Percentiles rank a stretch among this genome's conserved stretches.
Conservation (phyloP, 2,888 invertebrate genomes). For the Ecdyonurus torrentis region DNA sequence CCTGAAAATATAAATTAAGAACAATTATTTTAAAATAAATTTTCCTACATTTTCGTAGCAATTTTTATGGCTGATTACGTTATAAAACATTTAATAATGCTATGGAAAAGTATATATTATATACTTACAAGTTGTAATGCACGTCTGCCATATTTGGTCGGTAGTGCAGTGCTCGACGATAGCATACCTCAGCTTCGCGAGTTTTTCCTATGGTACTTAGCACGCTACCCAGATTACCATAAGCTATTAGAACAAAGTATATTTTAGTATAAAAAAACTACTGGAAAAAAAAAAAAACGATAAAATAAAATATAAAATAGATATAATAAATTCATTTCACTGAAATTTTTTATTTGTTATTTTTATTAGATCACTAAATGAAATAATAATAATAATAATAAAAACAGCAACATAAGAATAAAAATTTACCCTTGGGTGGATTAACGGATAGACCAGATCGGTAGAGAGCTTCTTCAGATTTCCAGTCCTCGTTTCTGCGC, state of each 20-base stretch:
- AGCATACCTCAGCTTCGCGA: constrained; percentile 32
- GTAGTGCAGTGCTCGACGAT: constrained; percentile 31
- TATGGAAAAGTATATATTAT: background rate
- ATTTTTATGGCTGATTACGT: too few species aligned
- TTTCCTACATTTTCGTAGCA: too few species aligned
- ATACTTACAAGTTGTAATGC: constrained; percentile 37
- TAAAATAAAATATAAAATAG: too few species aligned
- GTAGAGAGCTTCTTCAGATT: constrained; percentile 82
- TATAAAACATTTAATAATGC: background rate
- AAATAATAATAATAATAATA: too few species aligned
- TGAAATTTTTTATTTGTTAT: too few species aligned
- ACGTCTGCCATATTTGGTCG: constrained; percentile 39
- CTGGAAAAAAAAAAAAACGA: too few species aligned
- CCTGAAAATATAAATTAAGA: constrained; percentile 21
- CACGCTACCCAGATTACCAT: constrained; percentile 37
- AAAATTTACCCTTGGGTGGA: constrained; percentile 86
- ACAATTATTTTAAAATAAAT: too few species aligned
- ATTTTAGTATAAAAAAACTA: background rate
- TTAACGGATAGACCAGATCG: constrained; percentile 80
- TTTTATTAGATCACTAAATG: too few species aligned
- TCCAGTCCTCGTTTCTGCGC: constrained; percentile 77
- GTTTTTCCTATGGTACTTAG: constrained; percentile 28
- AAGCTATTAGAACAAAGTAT: constrained; percentile 23
- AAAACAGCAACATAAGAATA: too few species aligned
- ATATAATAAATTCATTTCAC: too few species aligned